Percentiles rank a stretch among this genome's conserved stretches.
Conservation (phyloP, 2,888 invertebrate genomes). For the Agrypnus murinus region DNA sequence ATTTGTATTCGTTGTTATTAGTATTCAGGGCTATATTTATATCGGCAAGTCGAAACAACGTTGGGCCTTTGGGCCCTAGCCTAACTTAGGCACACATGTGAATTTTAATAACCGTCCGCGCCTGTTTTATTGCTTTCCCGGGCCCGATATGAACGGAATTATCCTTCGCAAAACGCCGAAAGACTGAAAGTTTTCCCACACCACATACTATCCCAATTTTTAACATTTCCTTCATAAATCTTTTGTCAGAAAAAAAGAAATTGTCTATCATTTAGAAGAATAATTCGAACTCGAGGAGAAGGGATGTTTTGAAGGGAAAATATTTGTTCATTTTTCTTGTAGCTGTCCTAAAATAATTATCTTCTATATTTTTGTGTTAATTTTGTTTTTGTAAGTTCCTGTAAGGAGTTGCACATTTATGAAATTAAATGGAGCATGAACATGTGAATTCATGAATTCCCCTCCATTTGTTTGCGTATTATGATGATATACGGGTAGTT, state of each 20-base stretch:
- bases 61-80: background rate
- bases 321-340: too few species aligned
- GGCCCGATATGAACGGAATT: conserved; percentile 21
- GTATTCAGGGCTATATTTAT: conserved; percentile 40
- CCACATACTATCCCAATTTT: conserved; percentile 10
- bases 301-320: background rate
- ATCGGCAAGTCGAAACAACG: conserved; percentile 16
- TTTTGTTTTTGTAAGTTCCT: too few species aligned
- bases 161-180: conserved; percentile 29
- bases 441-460: too few species aligned
- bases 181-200: conserved; percentile 7
- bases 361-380: too few species aligned
- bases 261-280: conserved; percentile 1
- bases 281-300: too few species aligned
- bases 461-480: too few species aligned
- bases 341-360: too few species aligned
- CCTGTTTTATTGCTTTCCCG: conserved; percentile 32
- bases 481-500: too few species aligned
- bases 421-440: too few species aligned
- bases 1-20: conserved; percentile 45
- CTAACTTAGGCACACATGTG: conserved; percentile 37
- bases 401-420: too few species aligned
- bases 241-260: conserved; percentile 10
- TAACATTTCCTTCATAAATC: conserved; percentile 25
- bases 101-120: conserved; percentile 39